Evolutionary conservation across 2,888 invertebrate genomes (phyloP).

Genomic region (Nowickia ferox): DNA sequence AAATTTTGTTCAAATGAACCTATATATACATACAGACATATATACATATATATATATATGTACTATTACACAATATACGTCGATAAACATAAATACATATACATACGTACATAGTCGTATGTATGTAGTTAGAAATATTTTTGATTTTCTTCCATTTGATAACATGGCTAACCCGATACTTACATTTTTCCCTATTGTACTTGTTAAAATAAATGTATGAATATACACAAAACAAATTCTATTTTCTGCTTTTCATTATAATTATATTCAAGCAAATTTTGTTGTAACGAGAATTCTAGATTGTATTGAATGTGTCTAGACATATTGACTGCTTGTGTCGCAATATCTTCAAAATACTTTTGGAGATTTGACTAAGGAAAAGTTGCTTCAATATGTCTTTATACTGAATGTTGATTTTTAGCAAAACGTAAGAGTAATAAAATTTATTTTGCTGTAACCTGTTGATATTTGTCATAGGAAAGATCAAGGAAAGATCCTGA

Average conservation of each 20-base stretch:
- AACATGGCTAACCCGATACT: slow-evolving; percentile 63
- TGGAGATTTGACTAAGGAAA: slow-evolving; percentile 9
- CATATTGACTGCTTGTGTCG: slow-evolving; percentile 61
- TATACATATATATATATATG: neutral
- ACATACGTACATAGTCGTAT: slow-evolving; percentile 9
- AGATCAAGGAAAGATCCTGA: neutral
- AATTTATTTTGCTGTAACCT: slow-evolving; percentile 32
- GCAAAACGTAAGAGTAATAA: neutral
- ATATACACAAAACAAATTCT: slow-evolving; percentile 36
- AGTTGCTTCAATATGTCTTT: neutral
- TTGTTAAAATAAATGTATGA: slow-evolving; percentile 13
- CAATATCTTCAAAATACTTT: slow-evolving; percentile 13
- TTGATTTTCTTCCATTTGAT: slow-evolving; percentile 19
- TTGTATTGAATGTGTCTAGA: slow-evolving; percentile 68
- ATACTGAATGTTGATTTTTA: slow-evolving; percentile 4
- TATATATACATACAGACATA: neutral
- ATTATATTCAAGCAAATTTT: slow-evolving; percentile 27
- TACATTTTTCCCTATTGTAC: slow-evolving; percentile 59
- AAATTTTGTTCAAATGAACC: slow-evolving; percentile 17
- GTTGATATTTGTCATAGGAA: slow-evolving; percentile 35
- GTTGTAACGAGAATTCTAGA: slow-evolving; percentile 32
- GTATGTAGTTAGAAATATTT: neutral
- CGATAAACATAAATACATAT: neutral
- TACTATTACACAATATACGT: slow-evolving; percentile 21
- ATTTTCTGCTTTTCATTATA: slow-evolving; percentile 7